Base-by-base conservation (phyloP, 2,888 invertebrate genomes). In the Thereva unica region DNA sequence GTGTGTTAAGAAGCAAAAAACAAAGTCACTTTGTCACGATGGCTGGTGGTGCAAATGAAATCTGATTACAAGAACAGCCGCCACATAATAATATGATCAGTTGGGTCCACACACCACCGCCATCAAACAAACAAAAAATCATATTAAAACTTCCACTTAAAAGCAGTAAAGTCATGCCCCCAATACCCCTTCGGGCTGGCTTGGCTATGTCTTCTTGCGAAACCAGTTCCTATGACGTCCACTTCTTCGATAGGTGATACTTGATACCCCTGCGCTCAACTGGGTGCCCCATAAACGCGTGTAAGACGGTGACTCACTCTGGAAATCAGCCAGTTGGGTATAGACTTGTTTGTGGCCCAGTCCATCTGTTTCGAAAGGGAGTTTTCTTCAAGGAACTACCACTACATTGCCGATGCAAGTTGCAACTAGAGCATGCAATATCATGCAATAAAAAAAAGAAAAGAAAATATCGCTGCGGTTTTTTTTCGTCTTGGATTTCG, bases 201-300 rank as follows among this genome's bases (percentile, higher is more conserved):
- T 35, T 55, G 54, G 54, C 23, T 37, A 45, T 8, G 40, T 49
- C 49, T 61, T 41, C 50, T 50, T 61, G 50, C 49, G 41, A 61
- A 61, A 61, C 61, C 61, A 61, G 61, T 61, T 61, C 50, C n/a
- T 9, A 9, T 41, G 12, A 23, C 12, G 40, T 10, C 7, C 12
- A 49, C 9, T 12, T 2, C 9, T 23, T 38, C 23, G 38, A 49
- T 61, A 23, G 50, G 41, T 50, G 12, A 61, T 37, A 38, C 9
- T 4, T 50, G 34, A 47, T 41, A 3, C 41, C 9, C n/a, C 50
- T 9, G 38, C 34, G 12, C 40, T 6, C 9, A 7, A 50, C 50
- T 38, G 50, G 23, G 41, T 50, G 12, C 50, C 34, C 7, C 5
- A 23, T 40, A 41, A 45, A 12, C 34, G 6, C 34, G 6, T 9